These are phyloP conservation scores for Malacoctenus gilli DNA, from an alignment of 2,797 vertebrate genomes.

Conservation along the genomic window DNA sequence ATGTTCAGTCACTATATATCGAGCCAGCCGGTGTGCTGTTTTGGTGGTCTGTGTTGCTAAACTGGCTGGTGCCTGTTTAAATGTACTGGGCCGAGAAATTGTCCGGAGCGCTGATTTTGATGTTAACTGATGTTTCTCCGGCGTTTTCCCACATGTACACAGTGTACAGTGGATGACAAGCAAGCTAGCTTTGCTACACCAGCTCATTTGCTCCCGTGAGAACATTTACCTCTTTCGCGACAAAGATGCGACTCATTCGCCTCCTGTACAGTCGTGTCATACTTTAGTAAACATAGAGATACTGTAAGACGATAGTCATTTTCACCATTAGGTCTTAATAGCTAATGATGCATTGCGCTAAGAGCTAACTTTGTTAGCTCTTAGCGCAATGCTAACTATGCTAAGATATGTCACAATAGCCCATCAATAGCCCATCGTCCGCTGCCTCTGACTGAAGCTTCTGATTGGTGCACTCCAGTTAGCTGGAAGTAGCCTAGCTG, in stretches of 20 bases:
- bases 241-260: no score
- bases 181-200: conserved; percentile 24
- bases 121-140: conserved; percentile 26
- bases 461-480: conserved; percentile 15
- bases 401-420: conserved; percentile 65
- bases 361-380: conserved; percentile 54
- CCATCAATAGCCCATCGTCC: conserved; percentile 7
- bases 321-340: conserved; percentile 35
- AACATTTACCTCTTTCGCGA: no score
- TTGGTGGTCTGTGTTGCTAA: neutral
- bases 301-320: neutral
- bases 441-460: conserved; percentile 6
- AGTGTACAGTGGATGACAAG: conserved; percentile 27
- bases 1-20: conserved; percentile 11
- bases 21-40: neutral
- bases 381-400: conserved; percentile 57
- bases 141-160: conserved; percentile 37
- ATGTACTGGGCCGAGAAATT: rapidly evolving
- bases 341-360: neutral
- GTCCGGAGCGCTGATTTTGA: neutral
- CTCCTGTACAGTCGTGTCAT: no score
- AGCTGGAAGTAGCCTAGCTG: conserved; percentile 8
- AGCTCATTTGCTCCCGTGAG: neutral
- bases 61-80: neutral
- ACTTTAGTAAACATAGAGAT: neutral